Conservation (phyloP, 2,113 vertebrate genomes). For the Polyodon spathula region DNA sequence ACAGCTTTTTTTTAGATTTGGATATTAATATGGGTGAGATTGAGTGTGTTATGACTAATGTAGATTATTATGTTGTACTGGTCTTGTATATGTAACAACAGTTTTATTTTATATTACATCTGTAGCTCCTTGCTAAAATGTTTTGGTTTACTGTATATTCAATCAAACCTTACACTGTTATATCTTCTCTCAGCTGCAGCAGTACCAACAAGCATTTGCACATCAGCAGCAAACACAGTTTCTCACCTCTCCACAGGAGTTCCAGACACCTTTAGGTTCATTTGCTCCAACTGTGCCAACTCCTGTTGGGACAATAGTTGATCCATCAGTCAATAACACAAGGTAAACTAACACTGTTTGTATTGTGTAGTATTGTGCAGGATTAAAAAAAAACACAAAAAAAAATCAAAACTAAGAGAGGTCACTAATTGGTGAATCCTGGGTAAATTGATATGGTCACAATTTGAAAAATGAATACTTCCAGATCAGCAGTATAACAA, state of each 20-base stretch:
- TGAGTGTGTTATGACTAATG: no score
- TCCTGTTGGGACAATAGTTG: conserved; percentile 45
- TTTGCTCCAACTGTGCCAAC: conserved; percentile 54
- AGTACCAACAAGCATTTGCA: conserved; percentile 81
- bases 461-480: no score
- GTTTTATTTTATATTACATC: neutral
- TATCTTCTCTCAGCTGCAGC: conserved; percentile 66
- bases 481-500: no score
- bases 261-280: conserved; percentile 63
- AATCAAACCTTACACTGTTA: no score
- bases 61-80: no score
- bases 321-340: conserved; percentile 49
- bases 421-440: neutral
- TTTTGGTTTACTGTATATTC: neutral
- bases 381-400: no score
- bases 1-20: no score
- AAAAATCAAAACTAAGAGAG: no score
- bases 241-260: conserved; percentile 74
- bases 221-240: conserved; percentile 73
- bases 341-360: conserved; percentile 38
- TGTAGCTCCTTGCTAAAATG: no score
- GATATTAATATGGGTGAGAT: no score
- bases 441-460: no score
- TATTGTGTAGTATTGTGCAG: neutral
- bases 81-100: neutral